Evolutionary conservation across 2,888 invertebrate species (phyloP).

Genomic region (Chalcosyrphus nemorum): DNA sequence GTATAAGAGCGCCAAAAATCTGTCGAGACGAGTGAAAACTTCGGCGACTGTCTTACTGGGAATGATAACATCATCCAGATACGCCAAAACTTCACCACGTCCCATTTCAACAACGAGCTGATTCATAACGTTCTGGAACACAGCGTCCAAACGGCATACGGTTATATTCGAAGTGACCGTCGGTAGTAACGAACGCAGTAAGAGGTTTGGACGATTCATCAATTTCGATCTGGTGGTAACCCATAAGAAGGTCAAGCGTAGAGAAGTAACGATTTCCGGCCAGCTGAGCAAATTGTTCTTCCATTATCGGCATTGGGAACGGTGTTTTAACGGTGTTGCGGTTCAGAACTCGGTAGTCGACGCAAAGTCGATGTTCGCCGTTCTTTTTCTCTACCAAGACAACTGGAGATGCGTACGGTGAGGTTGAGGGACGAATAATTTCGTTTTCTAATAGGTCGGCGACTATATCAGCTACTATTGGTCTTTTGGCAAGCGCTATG

Average conservation of each 20-base stretch:
- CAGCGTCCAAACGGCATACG: neutral
- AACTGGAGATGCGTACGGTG: neutral
- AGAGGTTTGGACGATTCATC: slow-evolving; percentile 38
- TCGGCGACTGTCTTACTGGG: neutral
- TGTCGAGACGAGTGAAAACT: neutral
- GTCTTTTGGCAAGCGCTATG: slow-evolving; percentile 53
- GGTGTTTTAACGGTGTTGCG: neutral
- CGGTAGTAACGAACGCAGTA: slow-evolving; percentile 55
- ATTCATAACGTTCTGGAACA: slow-evolving; percentile 31
- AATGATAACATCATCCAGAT: neutral
- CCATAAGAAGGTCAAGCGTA: slow-evolving; percentile 44
- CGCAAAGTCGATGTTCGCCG: slow-evolving; percentile 54
- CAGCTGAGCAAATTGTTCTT: slow-evolving; percentile 30
- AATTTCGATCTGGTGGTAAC: slow-evolving; percentile 60
- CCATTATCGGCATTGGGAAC: too few species aligned
- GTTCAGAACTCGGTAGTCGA: slow-evolving; percentile 60
- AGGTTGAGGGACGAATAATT: too few species aligned
- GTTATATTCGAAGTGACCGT: slow-evolving; percentile 14
- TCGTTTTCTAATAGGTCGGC: too few species aligned
- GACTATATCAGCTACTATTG: neutral
- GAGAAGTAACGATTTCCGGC: slow-evolving; percentile 44
- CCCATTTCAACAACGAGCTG: neutral
- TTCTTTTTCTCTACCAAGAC: slow-evolving; percentile 54
- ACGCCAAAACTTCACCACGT: neutral
- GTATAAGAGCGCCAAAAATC: slow-evolving; percentile 8